A percentile compares a stretch with the other conserved stretches of the same genome.
phyloP scores from a whole-genome alignment of 2,797 vertebrate species.

The Urophycis tenuis region DNA sequence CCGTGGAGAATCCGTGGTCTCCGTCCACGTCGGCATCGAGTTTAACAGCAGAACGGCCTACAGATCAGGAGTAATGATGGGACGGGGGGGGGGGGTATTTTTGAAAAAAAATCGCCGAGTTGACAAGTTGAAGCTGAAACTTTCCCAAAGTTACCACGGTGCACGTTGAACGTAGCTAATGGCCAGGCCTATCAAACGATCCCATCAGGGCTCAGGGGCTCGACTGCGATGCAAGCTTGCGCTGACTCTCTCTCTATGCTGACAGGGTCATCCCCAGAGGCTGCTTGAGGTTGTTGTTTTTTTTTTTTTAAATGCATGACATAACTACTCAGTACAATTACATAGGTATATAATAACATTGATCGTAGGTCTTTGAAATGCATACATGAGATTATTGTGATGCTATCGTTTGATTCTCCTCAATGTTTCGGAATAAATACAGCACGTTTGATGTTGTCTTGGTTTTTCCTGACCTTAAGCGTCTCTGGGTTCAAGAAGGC shows the following conservation, averaged over 20 bases:
- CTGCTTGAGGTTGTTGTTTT: conserved; percentile 55
- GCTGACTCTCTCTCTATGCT: background rate
- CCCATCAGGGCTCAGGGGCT: background rate
- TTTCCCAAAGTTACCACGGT: background rate
- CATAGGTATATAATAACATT: conserved; percentile 25
- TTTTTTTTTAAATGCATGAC: conserved; percentile 48
- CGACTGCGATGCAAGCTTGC: background rate
- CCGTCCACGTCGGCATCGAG: background rate
- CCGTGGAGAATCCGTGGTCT: background rate
- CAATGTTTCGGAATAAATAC: conserved; percentile 49
- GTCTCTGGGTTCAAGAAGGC: conserved; percentile 25
- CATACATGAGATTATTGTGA: conserved; percentile 39
- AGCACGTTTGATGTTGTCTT: conserved; percentile 27
- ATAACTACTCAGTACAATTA: conserved; percentile 38
- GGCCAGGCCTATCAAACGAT: background rate
- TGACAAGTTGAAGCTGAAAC: background rate
- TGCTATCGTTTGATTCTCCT: conserved; percentile 31
- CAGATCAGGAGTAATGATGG: background rate
- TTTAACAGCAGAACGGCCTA: background rate
- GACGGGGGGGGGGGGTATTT: background rate
- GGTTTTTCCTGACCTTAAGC: conserved; percentile 17
- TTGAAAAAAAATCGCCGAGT: background rate
- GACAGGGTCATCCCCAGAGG: conserved; percentile 37
- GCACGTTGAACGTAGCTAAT: background rate
- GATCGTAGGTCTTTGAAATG: conserved; percentile 46